These are phyloP conservation scores for Drosophila falleni DNA, from an alignment of 2,888 invertebrate species.

Conservation along the genomic window DNA sequence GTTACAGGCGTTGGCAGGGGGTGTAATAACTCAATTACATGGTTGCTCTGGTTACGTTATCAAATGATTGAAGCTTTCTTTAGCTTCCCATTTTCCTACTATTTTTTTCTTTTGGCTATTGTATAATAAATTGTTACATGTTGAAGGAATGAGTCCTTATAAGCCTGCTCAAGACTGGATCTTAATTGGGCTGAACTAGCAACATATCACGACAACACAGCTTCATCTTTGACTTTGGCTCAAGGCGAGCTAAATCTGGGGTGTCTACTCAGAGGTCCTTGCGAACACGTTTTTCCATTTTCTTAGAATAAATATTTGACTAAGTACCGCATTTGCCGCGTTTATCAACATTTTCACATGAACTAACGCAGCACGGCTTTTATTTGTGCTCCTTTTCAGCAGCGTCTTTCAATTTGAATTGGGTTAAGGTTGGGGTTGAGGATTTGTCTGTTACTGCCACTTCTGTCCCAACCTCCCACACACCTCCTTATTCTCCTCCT, in stretches of 20 bases:
- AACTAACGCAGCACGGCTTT: conserved; percentile 40
- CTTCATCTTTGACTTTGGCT: conserved; percentile 12
- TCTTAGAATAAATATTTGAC: conserved; percentile 50
- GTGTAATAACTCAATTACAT: conserved; percentile 74
- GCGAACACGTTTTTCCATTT: conserved; percentile 40
- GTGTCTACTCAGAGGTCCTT: not conserved
- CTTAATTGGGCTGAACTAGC: conserved; percentile 49
- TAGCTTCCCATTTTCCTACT: conserved; percentile 8
- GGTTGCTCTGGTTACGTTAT: conserved; percentile 62
- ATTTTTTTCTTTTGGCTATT: conserved; percentile 20
- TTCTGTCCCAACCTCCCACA: not conserved
- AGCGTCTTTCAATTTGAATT: conserved; percentile 12
- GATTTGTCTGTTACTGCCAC: not conserved
- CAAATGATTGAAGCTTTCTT: conserved; percentile 43
- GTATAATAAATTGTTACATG: conserved; percentile 38
- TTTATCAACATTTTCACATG: conserved; percentile 65
- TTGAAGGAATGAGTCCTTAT: conserved; percentile 5
- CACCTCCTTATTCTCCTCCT: not conserved
- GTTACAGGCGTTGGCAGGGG: conserved; percentile 34
- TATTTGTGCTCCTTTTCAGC: conserved; percentile 31
- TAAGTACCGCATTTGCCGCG: conserved; percentile 47
- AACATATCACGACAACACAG: conserved; percentile 33
- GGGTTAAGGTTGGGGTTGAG: conserved; percentile 5
- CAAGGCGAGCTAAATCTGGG: not conserved
- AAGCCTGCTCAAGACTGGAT: conserved; percentile 32